These are phyloP conservation scores for Varroa destructor DNA, from an alignment of 1,140 invertebrate species.

Conservation along the genomic window DNA sequence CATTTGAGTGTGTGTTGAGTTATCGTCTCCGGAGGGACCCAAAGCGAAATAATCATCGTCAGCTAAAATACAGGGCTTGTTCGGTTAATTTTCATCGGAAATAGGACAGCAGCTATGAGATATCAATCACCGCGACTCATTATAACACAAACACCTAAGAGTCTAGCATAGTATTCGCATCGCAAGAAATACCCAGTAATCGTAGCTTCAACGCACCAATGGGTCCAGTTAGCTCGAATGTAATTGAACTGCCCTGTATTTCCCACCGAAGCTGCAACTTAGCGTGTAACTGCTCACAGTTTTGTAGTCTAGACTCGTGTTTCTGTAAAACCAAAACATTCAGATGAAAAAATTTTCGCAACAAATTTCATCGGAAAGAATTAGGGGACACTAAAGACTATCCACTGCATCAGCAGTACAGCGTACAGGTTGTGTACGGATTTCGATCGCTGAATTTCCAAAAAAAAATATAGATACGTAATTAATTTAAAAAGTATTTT, in stretches of 20 bases:
- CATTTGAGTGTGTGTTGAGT: constrained; percentile 42
- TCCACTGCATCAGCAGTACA: too few relatives aligned
- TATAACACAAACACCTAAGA: not conserved
- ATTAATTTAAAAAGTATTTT: too few relatives aligned
- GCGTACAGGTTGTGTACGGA: too few relatives aligned
- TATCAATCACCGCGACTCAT: not conserved
- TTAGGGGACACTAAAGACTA: too few relatives aligned
- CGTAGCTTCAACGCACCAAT: constrained; percentile 34
- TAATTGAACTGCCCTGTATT: constrained; percentile 38
- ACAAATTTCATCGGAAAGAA: too few relatives aligned
- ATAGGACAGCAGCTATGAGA: not conserved
- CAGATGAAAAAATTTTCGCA: not conserved
- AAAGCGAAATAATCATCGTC: constrained; percentile 78
- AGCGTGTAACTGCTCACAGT: constrained; percentile 38
- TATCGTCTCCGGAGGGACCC: constrained; percentile 61
- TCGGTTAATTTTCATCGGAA: not conserved
- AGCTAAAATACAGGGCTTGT: constrained; percentile 34
- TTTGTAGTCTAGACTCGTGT: constrained; percentile 35
- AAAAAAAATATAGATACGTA: too few relatives aligned
- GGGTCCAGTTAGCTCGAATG: constrained; percentile 37
- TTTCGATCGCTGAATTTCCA: too few relatives aligned
- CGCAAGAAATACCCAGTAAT: too few relatives aligned
- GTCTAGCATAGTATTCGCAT: too few relatives aligned
- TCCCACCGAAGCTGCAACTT: constrained; percentile 38
- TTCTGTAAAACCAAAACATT: constrained; percentile 30